Evolutionary conservation across 2,113 vertebrate species (phyloP).

Genomic region (Balaenoptera acutorostrata): DNA sequence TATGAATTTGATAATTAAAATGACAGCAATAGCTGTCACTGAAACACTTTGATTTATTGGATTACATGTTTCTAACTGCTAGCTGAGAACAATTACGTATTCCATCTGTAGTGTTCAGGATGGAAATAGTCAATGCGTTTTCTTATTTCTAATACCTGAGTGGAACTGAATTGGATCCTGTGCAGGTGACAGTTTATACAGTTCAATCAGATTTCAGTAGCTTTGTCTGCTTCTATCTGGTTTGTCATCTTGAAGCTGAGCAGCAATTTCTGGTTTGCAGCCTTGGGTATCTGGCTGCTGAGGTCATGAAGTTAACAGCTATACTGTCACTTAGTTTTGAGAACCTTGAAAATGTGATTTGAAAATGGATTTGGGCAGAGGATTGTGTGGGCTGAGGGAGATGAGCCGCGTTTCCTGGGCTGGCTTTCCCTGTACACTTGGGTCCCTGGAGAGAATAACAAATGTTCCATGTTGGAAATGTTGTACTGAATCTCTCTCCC

Average conservation of each 20-base stretch:
- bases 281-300: constrained; percentile 24
- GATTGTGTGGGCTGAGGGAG: background rate
- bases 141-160: constrained; percentile 39
- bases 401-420: background rate
- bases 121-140: background rate
- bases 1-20: constrained; percentile 51
- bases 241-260: constrained; percentile 20
- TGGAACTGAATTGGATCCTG: background rate
- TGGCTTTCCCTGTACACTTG: background rate
- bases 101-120: background rate
- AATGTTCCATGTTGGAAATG: background rate
- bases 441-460: background rate
- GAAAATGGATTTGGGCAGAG: constrained; percentile 37
- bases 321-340: background rate
- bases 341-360: constrained; percentile 49
- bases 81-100: background rate
- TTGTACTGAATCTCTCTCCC: background rate
- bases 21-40: background rate
- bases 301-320: constrained; percentile 30
- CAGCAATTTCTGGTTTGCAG: background rate
- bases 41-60: background rate
- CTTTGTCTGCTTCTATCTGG: background rate
- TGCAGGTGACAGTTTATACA: background rate
- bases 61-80: background rate
- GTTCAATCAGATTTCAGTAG: background rate